A percentile compares a stretch with the other conserved stretches of the same genome.
phyloP scores from a whole-genome alignment of 2,888 invertebrate genomes.

The Atethmia centrago region DNA sequence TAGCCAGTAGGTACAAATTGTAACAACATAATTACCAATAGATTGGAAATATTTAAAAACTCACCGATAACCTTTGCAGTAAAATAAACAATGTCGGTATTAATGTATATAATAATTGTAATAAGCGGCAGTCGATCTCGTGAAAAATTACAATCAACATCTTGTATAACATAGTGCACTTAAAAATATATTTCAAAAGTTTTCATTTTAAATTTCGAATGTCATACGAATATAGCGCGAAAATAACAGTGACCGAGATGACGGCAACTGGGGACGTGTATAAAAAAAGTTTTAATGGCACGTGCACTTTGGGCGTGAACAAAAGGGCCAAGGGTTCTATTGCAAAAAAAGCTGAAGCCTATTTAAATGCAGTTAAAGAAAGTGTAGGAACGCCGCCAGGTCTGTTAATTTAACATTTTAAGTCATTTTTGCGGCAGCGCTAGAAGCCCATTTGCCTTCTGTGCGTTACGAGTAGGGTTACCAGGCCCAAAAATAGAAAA shows the following conservation, averaged over 20 bases:
- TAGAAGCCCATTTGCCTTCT: no score
- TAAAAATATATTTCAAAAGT: slow-evolving; percentile 27
- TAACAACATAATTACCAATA: slow-evolving; percentile 44
- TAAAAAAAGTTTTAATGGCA: slow-evolving; percentile 80
- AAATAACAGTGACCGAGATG: slow-evolving; percentile 80
- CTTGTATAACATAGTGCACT: slow-evolving; percentile 16
- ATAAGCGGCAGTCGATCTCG: slow-evolving; percentile 63
- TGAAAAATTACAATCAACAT: slow-evolving; percentile 70
- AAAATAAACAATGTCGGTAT: slow-evolving; percentile 63
- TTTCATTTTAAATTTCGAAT: slow-evolving; percentile 67
- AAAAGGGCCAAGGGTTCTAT: slow-evolving; percentile 78
- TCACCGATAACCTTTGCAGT: slow-evolving; percentile 75
- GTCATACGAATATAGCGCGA: slow-evolving; percentile 79
- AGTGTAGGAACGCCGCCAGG: slow-evolving; percentile 76
- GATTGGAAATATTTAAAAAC: slow-evolving; percentile 65
- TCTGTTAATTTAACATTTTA: slow-evolving; percentile 18
- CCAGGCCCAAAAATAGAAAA: no score
- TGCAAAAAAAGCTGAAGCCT: slow-evolving; percentile 83
- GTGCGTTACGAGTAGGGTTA: no score
- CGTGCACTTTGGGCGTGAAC: slow-evolving; percentile 77
- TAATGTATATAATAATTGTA: slow-evolving; percentile 33
- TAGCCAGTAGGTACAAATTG: slow-evolving; percentile 22
- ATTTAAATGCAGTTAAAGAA: slow-evolving; percentile 82
- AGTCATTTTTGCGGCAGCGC: no score
- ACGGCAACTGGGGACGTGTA: slow-evolving; percentile 78